These are phyloP conservation scores for Rhizoglyphus robini DNA, from an alignment of 1,140 invertebrate species.

Conservation along the genomic window DNA sequence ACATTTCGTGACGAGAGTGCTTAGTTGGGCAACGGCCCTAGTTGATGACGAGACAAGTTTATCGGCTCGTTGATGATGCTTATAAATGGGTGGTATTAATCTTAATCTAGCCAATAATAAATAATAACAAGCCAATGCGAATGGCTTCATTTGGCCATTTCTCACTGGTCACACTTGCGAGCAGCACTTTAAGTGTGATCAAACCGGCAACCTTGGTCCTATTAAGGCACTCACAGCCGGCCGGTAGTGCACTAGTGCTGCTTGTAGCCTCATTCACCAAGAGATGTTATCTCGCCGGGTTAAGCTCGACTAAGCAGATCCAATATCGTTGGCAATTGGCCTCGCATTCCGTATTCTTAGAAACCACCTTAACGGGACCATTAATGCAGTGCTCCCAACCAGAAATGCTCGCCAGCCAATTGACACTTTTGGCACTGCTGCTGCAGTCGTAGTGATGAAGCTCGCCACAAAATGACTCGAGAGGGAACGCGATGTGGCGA, in stretches of 20 bases:
- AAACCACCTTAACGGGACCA: too few species aligned
- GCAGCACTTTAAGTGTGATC: too few species aligned
- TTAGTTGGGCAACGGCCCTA: background rate
- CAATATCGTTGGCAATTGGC: background rate
- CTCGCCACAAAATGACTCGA: too few species aligned
- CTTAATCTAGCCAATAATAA: conserved; percentile 13
- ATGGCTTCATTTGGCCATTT: background rate
- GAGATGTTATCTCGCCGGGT: conserved; percentile 1
- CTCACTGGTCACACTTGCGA: background rate
- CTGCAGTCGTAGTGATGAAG: too few species aligned
- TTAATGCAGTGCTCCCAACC: background rate
- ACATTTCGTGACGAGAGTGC: background rate
- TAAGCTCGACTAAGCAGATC: conserved; percentile 1
- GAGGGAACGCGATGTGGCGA: background rate
- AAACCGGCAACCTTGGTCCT: too few species aligned
- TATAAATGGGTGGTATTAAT: conserved; percentile 10
- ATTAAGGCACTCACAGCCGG: too few species aligned
- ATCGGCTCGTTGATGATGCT: background rate
- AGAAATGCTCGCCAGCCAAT: background rate
- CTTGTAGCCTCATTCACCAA: background rate
- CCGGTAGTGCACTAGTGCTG: too few species aligned
- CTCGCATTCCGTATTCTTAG: too few species aligned
- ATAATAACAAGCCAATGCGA: conserved; percentile 3
- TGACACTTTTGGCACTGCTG: too few species aligned
- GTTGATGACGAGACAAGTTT: background rate